Base-by-base conservation (phyloP, 1,140 invertebrate species). In the Adelges cooleyi region DNA sequence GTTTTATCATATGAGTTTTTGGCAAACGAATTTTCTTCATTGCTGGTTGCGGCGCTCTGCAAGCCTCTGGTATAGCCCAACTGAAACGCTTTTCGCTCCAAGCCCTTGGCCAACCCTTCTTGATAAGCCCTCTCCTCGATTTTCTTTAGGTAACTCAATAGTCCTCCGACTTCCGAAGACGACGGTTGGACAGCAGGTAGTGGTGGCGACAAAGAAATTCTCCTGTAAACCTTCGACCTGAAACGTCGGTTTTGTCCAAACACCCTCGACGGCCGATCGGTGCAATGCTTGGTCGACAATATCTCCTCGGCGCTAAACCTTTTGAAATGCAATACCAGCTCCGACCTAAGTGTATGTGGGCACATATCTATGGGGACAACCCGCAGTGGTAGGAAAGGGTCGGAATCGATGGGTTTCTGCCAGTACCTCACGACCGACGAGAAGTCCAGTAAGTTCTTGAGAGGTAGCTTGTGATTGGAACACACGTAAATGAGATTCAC, bases 311-410 rank as follows among this genome's bases (percentile, higher is more conserved):
- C 10, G 9, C 20, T 50, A 33, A 71, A 51, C 22, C 86, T 77
- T 75, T 95, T 84, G 71, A 96, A 87, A 15, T 90, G 77, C 23
- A 97, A 74, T 50, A 94, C 79, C 23, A 95, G 76, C 77, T 97
- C 93, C 56, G 86, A 90, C 72, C 95, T 90, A n/a, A 82, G 82
- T 0, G 93, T 95, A 68, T 90, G 81, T 0, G 95, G 95, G 76
- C 96, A 97, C 82, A 98, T 83, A 73, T 98, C 95, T 2, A 98
- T 86, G 8, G 90, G 86, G 13, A 92, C 78, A 0, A 91, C 89
- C 70, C 82, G 80, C 2, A 84, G 79, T 0, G 90, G 87, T 29
- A 86, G 78, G 73, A 95, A 91, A 2, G 90, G 89, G 20, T 73
- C 67, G 2, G 67, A 59, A 10, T 80, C 80, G 5, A 54, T 54